Evolutionary conservation across 2,797 vertebrate genomes (phyloP), one percentile per base, ranked within the genome.

Genomic region (Melanotaenia pygmaea): DNA sequence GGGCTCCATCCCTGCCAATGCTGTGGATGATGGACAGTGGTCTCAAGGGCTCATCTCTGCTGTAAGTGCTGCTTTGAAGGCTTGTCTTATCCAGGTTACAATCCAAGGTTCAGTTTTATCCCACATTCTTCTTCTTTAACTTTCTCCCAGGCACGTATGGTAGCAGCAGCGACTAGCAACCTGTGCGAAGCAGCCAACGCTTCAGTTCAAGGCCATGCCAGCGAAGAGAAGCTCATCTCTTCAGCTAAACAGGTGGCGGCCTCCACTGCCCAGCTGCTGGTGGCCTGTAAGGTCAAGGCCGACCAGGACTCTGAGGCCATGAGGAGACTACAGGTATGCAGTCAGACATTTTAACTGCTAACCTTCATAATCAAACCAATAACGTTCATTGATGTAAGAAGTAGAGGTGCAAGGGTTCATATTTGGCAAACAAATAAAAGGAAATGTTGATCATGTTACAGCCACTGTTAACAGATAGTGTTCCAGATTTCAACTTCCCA

Each of bases 11-110:
- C 96, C 96, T 1, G 97, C 96, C 80, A 99, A 99, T 1, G 97
- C 98, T 20, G 96, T 96, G 12, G 98, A 99, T 0, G 98, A 99
- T 8, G 98, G 98, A 67, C 98, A 99, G 89, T 99, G 98, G 98
- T 99, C 97, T 38, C 98, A 99, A 88, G 98, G 98, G 59, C 96
- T 99, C 81, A 99, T 99, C 90, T 99, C 98, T 2, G 98, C 98
- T 26, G 97, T 98, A 88, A 96, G 97, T 87, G 8, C 47, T 50
- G 5, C 0, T 11, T 40, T 26, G 0, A 32, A 40, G 18, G 6
- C 6, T 0, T 1, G 10, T 51, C 18, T 56, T 3, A 18, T 4
- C 4, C 18, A 20, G 1, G 1, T 18, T 2, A 34, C 26, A 51
- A n/a, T 37, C 6, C 3, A 30, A 76, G 22, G 37, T 14, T 8